phyloP scores from a whole-genome alignment of 2,797 vertebrate species.

The Rhodeus uyekii region DNA sequence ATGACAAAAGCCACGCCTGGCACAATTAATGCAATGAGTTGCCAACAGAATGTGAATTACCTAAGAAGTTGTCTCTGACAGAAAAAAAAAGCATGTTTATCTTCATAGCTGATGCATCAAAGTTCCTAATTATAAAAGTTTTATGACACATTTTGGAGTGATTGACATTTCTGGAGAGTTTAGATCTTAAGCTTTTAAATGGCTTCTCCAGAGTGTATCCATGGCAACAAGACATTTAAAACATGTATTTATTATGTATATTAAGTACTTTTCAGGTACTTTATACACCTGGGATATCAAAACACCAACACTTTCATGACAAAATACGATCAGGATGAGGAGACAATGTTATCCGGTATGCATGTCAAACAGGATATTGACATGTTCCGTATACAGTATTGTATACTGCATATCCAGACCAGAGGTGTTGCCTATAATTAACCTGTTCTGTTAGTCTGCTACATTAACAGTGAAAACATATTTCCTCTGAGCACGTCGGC shows the following conservation, averaged over 20 bases:
- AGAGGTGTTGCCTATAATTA: constrained; percentile 4
- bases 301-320: background rate
- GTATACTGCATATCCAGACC: background rate
- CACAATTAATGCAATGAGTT: no score
- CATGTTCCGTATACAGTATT: background rate
- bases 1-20: no score
- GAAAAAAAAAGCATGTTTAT: background rate
- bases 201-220: background rate
- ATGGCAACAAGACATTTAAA: background rate
- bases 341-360: background rate
- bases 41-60: no score
- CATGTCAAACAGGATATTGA: background rate
- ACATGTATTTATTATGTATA: background rate
- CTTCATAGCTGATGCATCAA: background rate
- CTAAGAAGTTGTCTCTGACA: background rate
- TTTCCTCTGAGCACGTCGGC: constrained; percentile 13
- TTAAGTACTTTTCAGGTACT: background rate
- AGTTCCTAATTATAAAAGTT: background rate
- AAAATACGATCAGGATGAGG: background rate
- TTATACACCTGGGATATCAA: background rate
- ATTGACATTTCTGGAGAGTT: background rate
- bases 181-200: background rate
- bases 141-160: background rate
- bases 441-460: background rate
- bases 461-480: constrained; percentile 21